phyloP scores from a whole-genome alignment of 1,140 invertebrate genomes.

The Megathymus violae region DNA sequence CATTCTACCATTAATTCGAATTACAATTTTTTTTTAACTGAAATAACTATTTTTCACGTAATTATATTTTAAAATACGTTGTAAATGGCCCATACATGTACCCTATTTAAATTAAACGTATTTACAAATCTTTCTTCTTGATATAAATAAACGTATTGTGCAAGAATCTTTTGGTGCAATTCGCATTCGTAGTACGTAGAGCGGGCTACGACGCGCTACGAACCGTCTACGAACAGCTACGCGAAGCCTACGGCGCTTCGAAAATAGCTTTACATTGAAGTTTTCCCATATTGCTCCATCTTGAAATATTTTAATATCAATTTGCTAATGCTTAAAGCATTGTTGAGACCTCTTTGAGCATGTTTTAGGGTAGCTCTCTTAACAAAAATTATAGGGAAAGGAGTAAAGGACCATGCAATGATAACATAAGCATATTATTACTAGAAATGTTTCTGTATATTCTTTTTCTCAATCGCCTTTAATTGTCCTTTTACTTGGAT shows the following conservation, averaged over 20 bases:
- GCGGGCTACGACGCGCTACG: slow-evolving; percentile 7
- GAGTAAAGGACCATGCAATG: not conserved
- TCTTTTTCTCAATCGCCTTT: too few relatives aligned
- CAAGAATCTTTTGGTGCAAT: too few relatives aligned
- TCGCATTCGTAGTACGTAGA: not conserved
- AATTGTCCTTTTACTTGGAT: too few relatives aligned
- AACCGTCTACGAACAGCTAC: slow-evolving; percentile 11
- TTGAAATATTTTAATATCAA: slow-evolving; percentile 10
- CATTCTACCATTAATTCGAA: too few relatives aligned
- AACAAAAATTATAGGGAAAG: too few relatives aligned
- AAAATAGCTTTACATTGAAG: not conserved
- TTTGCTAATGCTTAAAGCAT: slow-evolving; percentile 16
- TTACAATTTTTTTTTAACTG: too few relatives aligned
- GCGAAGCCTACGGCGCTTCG: not conserved
- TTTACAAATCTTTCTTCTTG: too few relatives aligned
- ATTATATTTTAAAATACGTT: too few relatives aligned
- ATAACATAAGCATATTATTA: not conserved
- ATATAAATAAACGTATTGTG: too few relatives aligned
- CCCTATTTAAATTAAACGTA: not conserved
- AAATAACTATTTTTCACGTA: too few relatives aligned
- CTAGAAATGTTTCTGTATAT: too few relatives aligned
- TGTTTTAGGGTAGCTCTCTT: not conserved
- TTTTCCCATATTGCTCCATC: not conserved
- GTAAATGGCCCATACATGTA: not conserved
- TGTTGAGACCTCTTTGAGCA: slow-evolving; percentile 10